These are phyloP conservation scores for Mimachlamys varia DNA, from an alignment of 2,888 invertebrate species.

Conservation along the genomic window DNA sequence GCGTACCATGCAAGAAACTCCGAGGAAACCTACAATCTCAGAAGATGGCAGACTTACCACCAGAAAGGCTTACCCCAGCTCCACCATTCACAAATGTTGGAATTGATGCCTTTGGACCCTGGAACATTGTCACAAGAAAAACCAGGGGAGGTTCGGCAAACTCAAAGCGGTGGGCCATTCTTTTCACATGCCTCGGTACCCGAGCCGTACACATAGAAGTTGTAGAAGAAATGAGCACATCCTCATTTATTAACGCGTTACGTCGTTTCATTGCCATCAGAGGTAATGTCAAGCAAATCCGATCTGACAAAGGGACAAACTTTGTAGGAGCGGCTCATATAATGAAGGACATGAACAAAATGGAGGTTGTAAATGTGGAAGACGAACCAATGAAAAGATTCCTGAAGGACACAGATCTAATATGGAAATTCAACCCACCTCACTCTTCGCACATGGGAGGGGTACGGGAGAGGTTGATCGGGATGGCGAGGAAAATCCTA, in stretches of 20 bases:
- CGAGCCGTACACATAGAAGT: constrained; percentile 56
- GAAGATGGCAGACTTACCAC: constrained; percentile 51
- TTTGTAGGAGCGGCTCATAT: constrained; percentile 47
- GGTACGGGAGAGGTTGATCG: constrained; percentile 54
- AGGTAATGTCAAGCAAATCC: constrained; percentile 38
- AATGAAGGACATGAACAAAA: constrained; percentile 31
- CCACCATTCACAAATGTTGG: constrained; percentile 58
- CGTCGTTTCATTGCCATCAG: constrained; percentile 48
- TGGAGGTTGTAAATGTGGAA: constrained; percentile 37
- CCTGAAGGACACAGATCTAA: constrained; percentile 28
- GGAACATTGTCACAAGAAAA: constrained; percentile 45
- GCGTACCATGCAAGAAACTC: constrained; percentile 51
- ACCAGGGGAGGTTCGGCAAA: constrained; percentile 48
- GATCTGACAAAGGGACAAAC: constrained; percentile 48
- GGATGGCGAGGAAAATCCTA: constrained; percentile 46
- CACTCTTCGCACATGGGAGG: constrained; percentile 56
- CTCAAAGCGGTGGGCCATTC: constrained; percentile 56
- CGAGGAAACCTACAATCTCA: constrained; percentile 40
- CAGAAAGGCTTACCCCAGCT: constrained; percentile 41
- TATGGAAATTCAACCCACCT: constrained; percentile 53
- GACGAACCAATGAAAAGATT: constrained; percentile 20
- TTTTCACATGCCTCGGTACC: constrained; percentile 54
- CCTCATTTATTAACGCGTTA: constrained; percentile 52
- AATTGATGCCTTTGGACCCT: constrained; percentile 56
- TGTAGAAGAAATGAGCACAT: no score